Conservation (phyloP, 2,888 invertebrate genomes). For the Abrostola tripartita region DNA sequence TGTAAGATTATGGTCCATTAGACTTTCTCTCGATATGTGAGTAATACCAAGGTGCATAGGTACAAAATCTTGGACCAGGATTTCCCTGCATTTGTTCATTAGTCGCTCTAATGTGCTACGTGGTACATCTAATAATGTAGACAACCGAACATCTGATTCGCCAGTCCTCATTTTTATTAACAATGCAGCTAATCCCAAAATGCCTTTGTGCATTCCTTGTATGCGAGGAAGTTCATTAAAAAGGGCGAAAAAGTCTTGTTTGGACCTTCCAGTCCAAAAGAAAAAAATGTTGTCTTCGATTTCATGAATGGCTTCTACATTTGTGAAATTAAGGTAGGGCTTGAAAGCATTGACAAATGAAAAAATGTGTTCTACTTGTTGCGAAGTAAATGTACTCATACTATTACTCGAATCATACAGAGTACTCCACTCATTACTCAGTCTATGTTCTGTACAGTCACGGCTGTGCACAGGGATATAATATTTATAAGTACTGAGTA, state of each 20-base stretch:
- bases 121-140: background rate
- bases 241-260: conserved; percentile 20
- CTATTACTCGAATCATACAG: background rate
- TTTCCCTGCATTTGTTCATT: conserved; percentile 22
- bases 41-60: conserved; percentile 28
- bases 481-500: conserved; percentile 4
- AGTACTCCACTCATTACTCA: conserved; percentile 5
- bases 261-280: conserved; percentile 26
- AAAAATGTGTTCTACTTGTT: conserved; percentile 19
- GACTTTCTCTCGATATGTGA: conserved; percentile 23
- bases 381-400: conserved; percentile 3
- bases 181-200: conserved; percentile 18
- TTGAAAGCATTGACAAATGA: conserved; percentile 20
- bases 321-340: conserved; percentile 19
- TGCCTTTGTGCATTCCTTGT: conserved; percentile 15
- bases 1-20: conserved; percentile 19
- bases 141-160: conserved; percentile 1
- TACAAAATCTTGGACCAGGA: conserved; percentile 38
- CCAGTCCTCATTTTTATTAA: conserved; percentile 9
- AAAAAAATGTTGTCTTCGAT: conserved; percentile 26
- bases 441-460: conserved; percentile 6
- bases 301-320: conserved; percentile 15
- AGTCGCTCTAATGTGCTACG: background rate
- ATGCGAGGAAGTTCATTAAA: conserved; percentile 24
- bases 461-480: conserved; percentile 8